Evolutionary conservation across 2,888 invertebrate species (phyloP), one percentile per base, ranked within the genome.

Genomic region (Aethes cnicana): DNA sequence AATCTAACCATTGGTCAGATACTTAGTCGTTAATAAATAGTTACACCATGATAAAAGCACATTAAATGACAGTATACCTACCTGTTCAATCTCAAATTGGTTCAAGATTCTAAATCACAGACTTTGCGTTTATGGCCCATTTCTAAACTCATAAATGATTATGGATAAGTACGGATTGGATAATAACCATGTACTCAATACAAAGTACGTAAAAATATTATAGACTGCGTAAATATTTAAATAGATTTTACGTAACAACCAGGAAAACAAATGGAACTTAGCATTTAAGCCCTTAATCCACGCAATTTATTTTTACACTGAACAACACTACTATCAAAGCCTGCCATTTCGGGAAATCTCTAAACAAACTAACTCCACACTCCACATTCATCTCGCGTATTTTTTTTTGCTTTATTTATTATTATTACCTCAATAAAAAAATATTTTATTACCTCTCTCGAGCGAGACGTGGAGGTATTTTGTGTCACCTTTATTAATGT

Each of bases 241-340:
- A 23, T 23, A n/a, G 12, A 14, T 8, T 9, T 14, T n/a, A 25
- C 6, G 39, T 32, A 16, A 4, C 25, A 39, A 39, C 39, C 39
- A 23, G 39, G 39, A 39, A 39, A 39, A 25, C 25, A 7, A 25
- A 25, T 35, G 18, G 7, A 28, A 42, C 16, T 25, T 39, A 9
- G 25, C 16, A 16, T 35, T 35, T 23, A 33, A 35, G 42, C 11
- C 33, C 17, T 46, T 46, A 25, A 46, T 23, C 33, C 17, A 9
- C 5, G 28, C 30, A 20, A 30, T 11, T 28, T 18, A 30, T 42
- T 17, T 25, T 39, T 14, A 26, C 16, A 36, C 18, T 9, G 26
- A 39, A 25, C 8, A 46, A 11, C 36, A 25, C 28, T 21, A 5
- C 11, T 25, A 39, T 25, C 21, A 25, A 25, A 25, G 17, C 14